phyloP scores from a whole-genome alignment of 2,888 invertebrate species.

The Eilema depressum region DNA sequence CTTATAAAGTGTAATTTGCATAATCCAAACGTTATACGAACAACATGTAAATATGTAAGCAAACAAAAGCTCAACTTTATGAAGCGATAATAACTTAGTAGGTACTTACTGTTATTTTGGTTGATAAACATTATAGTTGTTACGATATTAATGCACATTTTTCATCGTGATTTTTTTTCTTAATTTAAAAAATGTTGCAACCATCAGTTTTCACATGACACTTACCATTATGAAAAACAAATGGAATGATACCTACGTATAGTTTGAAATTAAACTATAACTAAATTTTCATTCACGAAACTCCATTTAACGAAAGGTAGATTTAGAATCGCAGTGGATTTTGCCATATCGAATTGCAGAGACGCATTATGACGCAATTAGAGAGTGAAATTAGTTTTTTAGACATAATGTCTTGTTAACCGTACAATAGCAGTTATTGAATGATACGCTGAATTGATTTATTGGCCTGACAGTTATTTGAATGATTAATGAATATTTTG shows the following conservation, averaged over 20 bases:
- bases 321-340: background rate
- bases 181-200: background rate
- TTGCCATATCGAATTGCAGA: background rate
- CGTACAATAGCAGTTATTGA: background rate
- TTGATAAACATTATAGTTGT: background rate
- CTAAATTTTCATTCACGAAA: too few species aligned
- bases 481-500: background rate
- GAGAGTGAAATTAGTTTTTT: too few species aligned
- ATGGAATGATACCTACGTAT: background rate
- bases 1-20: constrained; percentile 11
- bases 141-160: background rate
- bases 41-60: background rate
- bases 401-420: too few species aligned
- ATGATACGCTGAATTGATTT: constrained; percentile 2
- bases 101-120: background rate
- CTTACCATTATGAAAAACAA: background rate
- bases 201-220: background rate
- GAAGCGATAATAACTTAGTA: background rate
- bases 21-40: background rate
- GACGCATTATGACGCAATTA: too few species aligned
- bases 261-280: background rate
- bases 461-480: background rate
- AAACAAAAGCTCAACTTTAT: background rate
- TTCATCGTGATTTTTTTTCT: background rate
- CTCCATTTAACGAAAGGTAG: background rate